Conservation (phyloP, 1,140 invertebrate genomes). For the Zaprionus vittiger region DNA sequence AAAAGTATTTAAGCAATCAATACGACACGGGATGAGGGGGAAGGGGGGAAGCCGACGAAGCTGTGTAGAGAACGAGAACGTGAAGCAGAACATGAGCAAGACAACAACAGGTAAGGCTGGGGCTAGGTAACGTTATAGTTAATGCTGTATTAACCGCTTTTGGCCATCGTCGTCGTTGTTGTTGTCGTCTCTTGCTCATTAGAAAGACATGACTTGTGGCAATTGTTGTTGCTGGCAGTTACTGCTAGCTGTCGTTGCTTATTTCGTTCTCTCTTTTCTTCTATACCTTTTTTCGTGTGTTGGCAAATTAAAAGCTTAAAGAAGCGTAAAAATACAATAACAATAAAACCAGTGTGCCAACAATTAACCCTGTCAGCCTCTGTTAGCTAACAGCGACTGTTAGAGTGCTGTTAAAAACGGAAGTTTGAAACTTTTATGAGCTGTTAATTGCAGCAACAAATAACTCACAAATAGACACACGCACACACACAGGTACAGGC, state of each 20-base stretch:
- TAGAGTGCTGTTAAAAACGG: constrained; percentile 40
- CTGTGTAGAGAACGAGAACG: constrained; percentile 29
- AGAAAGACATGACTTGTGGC: constrained; percentile 9
- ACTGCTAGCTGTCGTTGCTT: neutral
- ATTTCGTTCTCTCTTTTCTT: neutral
- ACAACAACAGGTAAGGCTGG: constrained; percentile 43
- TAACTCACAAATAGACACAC: constrained; percentile 8
- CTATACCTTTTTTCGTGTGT: neutral
- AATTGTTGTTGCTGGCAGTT: constrained; percentile 1
- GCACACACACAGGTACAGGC: too few relatives aligned
- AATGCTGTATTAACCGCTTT: constrained; percentile 47
- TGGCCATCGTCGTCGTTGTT: neutral
- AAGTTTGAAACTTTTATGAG: constrained; percentile 28
- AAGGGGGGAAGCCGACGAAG: constrained; percentile 33
- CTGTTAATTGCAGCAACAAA: constrained; percentile 40
- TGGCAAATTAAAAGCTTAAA: constrained; percentile 2
- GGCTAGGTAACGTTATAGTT: constrained; percentile 40
- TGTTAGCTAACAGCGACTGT: constrained; percentile 38
- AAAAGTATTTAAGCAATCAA: constrained; percentile 71
- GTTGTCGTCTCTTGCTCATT: constrained; percentile 17
- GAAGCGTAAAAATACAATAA: constrained; percentile 7
- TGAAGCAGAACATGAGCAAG: constrained; percentile 28
- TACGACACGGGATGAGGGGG: constrained; percentile 26
- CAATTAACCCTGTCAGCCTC: constrained; percentile 42
- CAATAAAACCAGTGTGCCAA: constrained; percentile 2